Conservation (phyloP, 2,888 invertebrate genomes). For the Mactromeris polynyma region DNA sequence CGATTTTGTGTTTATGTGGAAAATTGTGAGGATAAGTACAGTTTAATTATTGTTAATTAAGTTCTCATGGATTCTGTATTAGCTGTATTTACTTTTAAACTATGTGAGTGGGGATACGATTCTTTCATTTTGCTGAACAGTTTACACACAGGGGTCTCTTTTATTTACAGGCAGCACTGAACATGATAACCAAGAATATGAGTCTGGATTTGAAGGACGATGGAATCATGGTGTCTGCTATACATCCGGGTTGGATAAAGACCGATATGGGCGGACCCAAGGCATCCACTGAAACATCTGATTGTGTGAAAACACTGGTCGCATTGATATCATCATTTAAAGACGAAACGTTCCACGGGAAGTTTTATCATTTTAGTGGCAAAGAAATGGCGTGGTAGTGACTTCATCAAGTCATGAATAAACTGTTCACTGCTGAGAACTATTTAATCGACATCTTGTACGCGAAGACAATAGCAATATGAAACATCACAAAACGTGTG, state of each 20-base stretch:
- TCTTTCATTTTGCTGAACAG: too few relatives aligned
- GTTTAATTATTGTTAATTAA: too few relatives aligned
- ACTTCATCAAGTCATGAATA: not conserved
- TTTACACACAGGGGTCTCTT: too few relatives aligned
- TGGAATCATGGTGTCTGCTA: conserved; percentile 91
- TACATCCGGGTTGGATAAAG: conserved; percentile 97
- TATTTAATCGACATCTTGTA: too few relatives aligned
- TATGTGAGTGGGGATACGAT: too few relatives aligned
- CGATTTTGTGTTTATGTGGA: too few relatives aligned
- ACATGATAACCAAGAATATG: conserved; percentile 95
- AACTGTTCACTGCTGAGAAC: too few relatives aligned
- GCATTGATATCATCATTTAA: conserved; percentile 29
- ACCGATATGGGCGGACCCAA: conserved; percentile 95
- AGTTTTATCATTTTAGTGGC: conserved; percentile 53
- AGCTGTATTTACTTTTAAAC: too few relatives aligned
- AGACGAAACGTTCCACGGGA: conserved; percentile 41
- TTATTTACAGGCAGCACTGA: conserved; percentile 92
- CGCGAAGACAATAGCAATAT: too few relatives aligned
- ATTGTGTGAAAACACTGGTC: conserved; percentile 28
- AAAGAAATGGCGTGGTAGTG: conserved; percentile 39
- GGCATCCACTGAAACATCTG: conserved; percentile 88
- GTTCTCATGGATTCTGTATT: too few relatives aligned
- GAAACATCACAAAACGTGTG: too few relatives aligned
- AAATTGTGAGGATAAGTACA: too few relatives aligned
- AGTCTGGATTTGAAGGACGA: conserved; percentile 93